Evolutionary conservation across 2,113 vertebrate genomes (phyloP).

Genomic region (Tiliqua scincoides): DNA sequence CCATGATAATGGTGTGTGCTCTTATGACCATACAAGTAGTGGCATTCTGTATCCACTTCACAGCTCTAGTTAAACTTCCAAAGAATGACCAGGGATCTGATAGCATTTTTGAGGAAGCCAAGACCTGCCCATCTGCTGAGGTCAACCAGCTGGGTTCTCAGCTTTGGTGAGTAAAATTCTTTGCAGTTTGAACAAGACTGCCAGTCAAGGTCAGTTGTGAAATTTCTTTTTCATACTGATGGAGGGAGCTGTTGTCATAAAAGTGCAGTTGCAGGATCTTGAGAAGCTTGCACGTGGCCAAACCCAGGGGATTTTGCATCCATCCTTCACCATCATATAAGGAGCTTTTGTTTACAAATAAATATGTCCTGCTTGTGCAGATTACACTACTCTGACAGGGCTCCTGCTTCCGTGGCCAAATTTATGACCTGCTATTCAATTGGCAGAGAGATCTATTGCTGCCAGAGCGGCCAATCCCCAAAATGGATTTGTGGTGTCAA

Average conservation of each 20-base stretch:
- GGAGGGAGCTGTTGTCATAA: background rate
- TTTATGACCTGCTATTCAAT: background rate
- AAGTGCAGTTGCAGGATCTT: background rate
- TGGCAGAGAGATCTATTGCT: background rate
- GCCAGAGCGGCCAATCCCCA: background rate
- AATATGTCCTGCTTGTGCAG: background rate
- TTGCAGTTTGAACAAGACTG: background rate
- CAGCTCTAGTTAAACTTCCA: no score
- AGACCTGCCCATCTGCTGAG: background rate
- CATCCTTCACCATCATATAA: conserved; percentile 22
- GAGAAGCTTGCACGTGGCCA: background rate
- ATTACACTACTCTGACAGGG: background rate
- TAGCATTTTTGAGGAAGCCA: no score
- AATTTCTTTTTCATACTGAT: background rate
- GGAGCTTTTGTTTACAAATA: conserved; percentile 19
- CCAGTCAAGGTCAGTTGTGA: background rate
- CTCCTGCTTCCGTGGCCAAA: background rate
- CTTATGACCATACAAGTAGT: no score
- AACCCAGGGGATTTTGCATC: background rate
- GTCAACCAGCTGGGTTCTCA: background rate
- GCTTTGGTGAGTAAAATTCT: background rate
- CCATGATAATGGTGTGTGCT: no score
- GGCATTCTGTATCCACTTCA: no score
- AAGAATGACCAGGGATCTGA: no score
- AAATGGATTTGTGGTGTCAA: background rate